phyloP scores from a whole-genome alignment of 2,113 vertebrate genomes.

The Carlito syrichta region DNA sequence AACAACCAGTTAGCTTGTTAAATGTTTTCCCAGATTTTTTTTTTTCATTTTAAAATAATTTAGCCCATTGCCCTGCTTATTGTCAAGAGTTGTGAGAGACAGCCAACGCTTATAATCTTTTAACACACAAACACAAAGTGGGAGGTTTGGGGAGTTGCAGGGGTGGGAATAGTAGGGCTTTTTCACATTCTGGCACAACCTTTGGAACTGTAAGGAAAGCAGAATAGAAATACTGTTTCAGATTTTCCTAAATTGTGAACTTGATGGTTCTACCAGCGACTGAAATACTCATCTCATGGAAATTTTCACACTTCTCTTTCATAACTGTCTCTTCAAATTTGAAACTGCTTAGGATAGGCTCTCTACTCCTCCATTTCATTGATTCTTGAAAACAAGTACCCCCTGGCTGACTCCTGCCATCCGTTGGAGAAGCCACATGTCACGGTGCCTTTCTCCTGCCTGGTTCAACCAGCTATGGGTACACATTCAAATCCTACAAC shows the following conservation, averaged over 20 bases:
- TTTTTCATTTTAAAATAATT: constrained; percentile 46
- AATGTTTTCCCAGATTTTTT: constrained; percentile 59
- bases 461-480: not conserved
- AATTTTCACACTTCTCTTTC: not conserved
- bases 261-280: constrained; percentile 9
- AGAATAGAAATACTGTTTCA: constrained; percentile 46
- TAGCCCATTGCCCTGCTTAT: constrained; percentile 40
- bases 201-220: constrained; percentile 26
- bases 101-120: constrained; percentile 61
- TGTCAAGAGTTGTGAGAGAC: constrained; percentile 58
- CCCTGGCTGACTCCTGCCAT: not conserved
- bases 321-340: not conserved
- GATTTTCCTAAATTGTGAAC: constrained; percentile 36
- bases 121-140: constrained; percentile 51
- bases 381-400: not conserved
- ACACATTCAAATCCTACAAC: not conserved
- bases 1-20: constrained; percentile 58
- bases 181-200: constrained; percentile 55
- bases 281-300: not conserved
- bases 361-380: not conserved
- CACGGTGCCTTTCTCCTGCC: not conserved
- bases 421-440: not conserved
- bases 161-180: not conserved
- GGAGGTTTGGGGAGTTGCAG: constrained; percentile 17
- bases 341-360: not conserved